These are phyloP conservation scores for Volucella zonaria DNA, from an alignment of 2,888 invertebrate genomes.

Conservation along the genomic window DNA sequence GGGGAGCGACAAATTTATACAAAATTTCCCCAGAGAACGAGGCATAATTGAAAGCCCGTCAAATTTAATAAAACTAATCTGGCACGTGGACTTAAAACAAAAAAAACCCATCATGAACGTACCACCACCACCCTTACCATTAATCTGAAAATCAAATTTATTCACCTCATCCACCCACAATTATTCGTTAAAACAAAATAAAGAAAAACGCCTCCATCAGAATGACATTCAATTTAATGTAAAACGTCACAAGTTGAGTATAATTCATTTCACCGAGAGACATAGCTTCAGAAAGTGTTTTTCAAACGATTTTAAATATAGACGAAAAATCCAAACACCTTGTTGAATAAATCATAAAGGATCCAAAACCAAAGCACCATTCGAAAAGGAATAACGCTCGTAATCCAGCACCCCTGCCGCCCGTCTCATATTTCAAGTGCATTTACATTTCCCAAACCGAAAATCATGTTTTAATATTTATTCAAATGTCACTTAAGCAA, in stretches of 20 bases:
- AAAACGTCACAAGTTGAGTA: conserved; percentile 15
- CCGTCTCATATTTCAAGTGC: conserved; percentile 37
- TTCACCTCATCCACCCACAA: not conserved
- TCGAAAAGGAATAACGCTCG: conserved; percentile 27
- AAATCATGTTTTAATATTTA: conserved; percentile 68
- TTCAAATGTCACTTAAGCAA: conserved; percentile 70
- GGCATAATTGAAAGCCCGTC: too few species aligned
- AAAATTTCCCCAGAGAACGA: too few species aligned
- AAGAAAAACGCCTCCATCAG: too few species aligned
- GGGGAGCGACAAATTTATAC: not conserved
- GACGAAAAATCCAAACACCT: conserved; percentile 18
- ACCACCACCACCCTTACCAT: not conserved
- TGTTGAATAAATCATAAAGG: conserved; percentile 55
- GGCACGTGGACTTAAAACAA: too few species aligned
- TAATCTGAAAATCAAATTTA: not conserved
- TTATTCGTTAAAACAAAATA: not conserved
- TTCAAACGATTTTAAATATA: not conserved
- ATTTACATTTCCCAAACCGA: conserved; percentile 62
- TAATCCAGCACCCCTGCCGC: conserved; percentile 35
- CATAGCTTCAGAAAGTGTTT: not conserved
- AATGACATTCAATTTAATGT: conserved; percentile 29
- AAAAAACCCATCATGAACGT: too few species aligned
- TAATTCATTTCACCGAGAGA: conserved; percentile 8
- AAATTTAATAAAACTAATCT: too few species aligned
- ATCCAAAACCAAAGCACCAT: not conserved